Percentiles rank a stretch among this genome's conserved stretches.
phyloP scores from a whole-genome alignment of 1,140 invertebrate genomes.

The Drosophila pseudoobscura region DNA sequence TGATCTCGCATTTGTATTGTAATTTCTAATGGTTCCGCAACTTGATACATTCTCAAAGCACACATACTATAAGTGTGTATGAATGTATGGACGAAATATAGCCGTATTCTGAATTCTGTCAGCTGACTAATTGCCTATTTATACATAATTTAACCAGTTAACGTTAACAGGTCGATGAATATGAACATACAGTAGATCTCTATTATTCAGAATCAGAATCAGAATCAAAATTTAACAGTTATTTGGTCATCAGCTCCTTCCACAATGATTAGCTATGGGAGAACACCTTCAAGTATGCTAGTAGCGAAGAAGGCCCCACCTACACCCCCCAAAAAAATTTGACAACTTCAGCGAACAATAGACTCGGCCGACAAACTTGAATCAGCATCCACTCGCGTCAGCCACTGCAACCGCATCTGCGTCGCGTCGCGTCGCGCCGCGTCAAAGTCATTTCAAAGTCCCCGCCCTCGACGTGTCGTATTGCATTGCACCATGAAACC shows the following conservation, averaged over 20 bases:
- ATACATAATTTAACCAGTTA: slow-evolving; percentile 4
- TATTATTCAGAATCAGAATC: not conserved
- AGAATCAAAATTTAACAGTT: slow-evolving; percentile 5
- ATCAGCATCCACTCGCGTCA: slow-evolving; percentile 1
- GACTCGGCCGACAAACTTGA: slow-evolving; percentile 48
- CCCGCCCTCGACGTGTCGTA: slow-evolving; percentile 22
- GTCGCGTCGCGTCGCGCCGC: not conserved
- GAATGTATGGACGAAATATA: slow-evolving; percentile 3
- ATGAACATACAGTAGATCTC: not conserved
- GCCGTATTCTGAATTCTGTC: not conserved
- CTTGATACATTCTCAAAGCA: not conserved
- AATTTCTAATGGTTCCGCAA: slow-evolving; percentile 11
- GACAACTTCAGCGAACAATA: slow-evolving; percentile 27
- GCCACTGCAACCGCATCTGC: slow-evolving; percentile 27
- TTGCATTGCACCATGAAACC: slow-evolving; percentile 63
- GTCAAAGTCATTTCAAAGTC: slow-evolving; percentile 33
- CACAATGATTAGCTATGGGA: slow-evolving; percentile 27
- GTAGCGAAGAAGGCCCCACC: not conserved
- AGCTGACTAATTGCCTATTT: slow-evolving; percentile 5
- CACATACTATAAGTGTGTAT: not conserved
- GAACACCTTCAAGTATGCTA: not conserved
- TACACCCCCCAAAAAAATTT: slow-evolving; percentile 23
- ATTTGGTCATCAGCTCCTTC: slow-evolving; percentile 18
- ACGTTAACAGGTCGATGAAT: not conserved
- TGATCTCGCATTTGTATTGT: slow-evolving; percentile 6